Evolutionary conservation across 2,888 invertebrate species (phyloP).

Genomic region (Drosophila meridiana): DNA sequence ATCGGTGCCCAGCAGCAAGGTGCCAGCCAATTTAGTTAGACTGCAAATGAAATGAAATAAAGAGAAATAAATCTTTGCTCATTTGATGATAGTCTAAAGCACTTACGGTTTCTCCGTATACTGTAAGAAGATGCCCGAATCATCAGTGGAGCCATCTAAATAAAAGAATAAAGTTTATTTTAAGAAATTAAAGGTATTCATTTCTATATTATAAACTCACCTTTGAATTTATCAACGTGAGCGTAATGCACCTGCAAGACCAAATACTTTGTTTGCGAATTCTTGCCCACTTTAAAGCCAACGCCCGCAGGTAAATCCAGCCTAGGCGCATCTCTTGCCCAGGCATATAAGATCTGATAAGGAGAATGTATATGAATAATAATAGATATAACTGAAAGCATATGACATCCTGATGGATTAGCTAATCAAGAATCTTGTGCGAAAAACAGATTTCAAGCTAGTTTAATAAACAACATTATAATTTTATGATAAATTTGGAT

Average conservation of each 20-base stretch:
- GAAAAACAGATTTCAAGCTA: too few relatives aligned
- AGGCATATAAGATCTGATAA: conserved; percentile 94
- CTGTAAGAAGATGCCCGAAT: conserved; percentile 93
- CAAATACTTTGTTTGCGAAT: conserved; percentile 93
- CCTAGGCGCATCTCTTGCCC: conserved; percentile 96
- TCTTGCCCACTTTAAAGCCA: conserved; percentile 95
- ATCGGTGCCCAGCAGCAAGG: conserved; percentile 94
- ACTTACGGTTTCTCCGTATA: conserved; percentile 91
- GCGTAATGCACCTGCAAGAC: conserved; percentile 97
- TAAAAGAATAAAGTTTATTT: neutral
- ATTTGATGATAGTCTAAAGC: too few relatives aligned
- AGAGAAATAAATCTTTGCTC: neutral
- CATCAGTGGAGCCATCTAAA: conserved; percentile 91
- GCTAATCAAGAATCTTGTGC: neutral
- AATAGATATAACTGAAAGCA: neutral
- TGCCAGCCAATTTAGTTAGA: conserved; percentile 95
- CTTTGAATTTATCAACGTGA: conserved; percentile 87
- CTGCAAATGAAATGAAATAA: conserved; percentile 86
- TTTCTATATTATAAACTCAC: conserved; percentile 83
- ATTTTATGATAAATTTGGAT: neutral
- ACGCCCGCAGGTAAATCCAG: conserved; percentile 93
- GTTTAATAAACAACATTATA: neutral
- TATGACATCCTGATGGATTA: neutral
- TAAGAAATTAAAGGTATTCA: neutral
- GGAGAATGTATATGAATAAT: neutral